These are phyloP conservation scores for Siniperca obscura DNA, from an alignment of 2,797 vertebrate genomes.

Conservation along the genomic window DNA sequence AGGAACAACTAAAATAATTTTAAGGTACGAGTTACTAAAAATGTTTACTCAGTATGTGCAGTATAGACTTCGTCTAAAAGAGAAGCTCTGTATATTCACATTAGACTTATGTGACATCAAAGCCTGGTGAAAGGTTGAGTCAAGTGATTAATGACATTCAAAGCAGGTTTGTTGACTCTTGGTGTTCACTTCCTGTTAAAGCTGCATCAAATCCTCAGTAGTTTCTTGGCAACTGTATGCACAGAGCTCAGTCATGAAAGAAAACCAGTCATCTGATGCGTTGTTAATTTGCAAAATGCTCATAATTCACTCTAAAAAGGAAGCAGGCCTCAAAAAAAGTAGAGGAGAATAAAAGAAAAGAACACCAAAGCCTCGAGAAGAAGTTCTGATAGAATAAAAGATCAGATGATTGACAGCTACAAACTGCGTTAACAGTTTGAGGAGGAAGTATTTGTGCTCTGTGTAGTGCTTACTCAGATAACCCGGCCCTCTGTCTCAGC, in stretches of 20 bases:
- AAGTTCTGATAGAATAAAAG: background rate
- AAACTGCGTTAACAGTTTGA: background rate
- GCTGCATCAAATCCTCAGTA: background rate
- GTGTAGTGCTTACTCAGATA: constrained; percentile 44
- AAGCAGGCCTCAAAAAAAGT: too few species aligned
- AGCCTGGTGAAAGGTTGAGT: background rate
- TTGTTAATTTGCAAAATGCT: background rate
- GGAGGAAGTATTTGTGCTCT: constrained; percentile 2
- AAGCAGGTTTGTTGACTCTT: constrained; percentile 49
- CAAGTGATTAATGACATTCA: constrained; percentile 12
- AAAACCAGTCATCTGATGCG: background rate
- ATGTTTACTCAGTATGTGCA: background rate
- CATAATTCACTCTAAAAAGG: background rate
- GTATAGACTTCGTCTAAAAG: background rate
- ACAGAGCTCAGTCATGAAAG: background rate
- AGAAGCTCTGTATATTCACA: background rate
- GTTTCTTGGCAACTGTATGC: background rate
- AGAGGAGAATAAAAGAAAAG: background rate
- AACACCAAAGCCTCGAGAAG: too few species aligned
- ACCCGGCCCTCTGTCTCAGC: constrained; percentile 21
- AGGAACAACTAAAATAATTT: background rate
- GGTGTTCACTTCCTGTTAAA: constrained; percentile 28
- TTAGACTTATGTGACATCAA: background rate
- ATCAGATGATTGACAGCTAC: background rate
- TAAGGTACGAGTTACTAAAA: background rate